Evolutionary conservation across 2,113 vertebrate species (phyloP).

Genomic region (Lophotis ruficrista): DNA sequence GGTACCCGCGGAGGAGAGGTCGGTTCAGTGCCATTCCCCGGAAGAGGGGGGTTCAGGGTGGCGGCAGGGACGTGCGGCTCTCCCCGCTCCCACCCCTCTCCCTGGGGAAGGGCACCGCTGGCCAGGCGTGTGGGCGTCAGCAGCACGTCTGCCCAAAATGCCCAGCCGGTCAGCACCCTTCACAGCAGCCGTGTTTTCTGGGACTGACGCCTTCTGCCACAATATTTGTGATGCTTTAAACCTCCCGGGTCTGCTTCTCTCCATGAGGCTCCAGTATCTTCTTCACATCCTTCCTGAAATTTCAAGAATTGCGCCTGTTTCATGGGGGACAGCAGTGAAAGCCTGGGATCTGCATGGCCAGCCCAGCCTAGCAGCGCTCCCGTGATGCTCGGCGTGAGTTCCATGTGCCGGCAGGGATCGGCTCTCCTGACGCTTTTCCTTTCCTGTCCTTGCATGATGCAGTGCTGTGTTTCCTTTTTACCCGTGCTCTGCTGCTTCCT

Average conservation of each 20-base stretch:
- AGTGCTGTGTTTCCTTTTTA: neutral
- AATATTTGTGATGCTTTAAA: neutral
- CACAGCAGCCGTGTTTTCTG: neutral
- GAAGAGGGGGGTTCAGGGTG: accelerated
- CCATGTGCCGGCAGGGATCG: accelerated
- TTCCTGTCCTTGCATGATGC: accelerated
- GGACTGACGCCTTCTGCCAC: accelerated
- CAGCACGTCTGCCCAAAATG: accelerated
- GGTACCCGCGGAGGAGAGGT: neutral
- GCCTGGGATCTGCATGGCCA: accelerated
- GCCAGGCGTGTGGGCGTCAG: neutral
- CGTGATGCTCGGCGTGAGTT: accelerated
- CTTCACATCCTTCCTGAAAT: neutral
- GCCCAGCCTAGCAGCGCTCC: neutral
- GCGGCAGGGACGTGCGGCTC: accelerated
- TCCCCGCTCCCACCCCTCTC: neutral
- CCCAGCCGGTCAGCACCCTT: accelerated
- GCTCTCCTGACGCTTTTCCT: neutral
- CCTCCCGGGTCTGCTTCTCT: neutral
- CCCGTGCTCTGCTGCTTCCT: neutral
- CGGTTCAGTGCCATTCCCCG: neutral
- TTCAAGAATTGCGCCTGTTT: neutral
- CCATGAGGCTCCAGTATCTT: neutral
- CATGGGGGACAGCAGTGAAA: accelerated
- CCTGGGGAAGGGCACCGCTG: neutral